Base-by-base conservation (phyloP, 2,888 invertebrate species). In the Hipparchia sbordonii region DNA sequence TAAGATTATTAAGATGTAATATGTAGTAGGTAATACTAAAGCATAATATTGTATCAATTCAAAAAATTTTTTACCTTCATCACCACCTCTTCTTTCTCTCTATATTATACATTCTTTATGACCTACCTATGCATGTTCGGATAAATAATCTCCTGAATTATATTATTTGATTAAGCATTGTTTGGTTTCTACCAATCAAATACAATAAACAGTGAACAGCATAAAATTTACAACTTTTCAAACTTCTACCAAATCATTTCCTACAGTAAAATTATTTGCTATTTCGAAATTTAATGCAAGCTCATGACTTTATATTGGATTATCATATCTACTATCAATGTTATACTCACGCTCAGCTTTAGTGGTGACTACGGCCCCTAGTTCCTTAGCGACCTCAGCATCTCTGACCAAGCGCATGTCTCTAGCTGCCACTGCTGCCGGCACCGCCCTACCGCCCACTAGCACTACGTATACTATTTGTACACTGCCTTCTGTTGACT, bases 361-460 rank as follows among this genome's bases (percentile, higher is more conserved):
- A 78, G 97, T 96, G 67, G 96, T 95, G 66, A 97, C 95, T 0
- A 96, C 95, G 74, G 96, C 96, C 6, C 97, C 97, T 68, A 98
- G 90, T 77, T 97, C 96, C 45, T 94, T 91, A 0, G 95, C 95
- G 0, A 97, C 97, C 87, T 98, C 97, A 54, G 95, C 95, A 71
- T 97, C 96, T 6, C 96, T 95, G 4, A 98, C 95, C n/a, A 97
- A 91, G 72, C 95, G 94, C 97, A 98, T 97, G 82, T 97, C 98
- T 75, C 96, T 95, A 2, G 97, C 97, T 0, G 98, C 98, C 2
- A 96, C 96, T 2, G 95, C 95, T 0, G 97, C 97, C 23, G 97
- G 95, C 0, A 98, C 97, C 0, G 97, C 97, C 78, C 96, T 95
- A 0, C 97, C 97, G 54, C 96, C 96, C 0, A 97, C 96, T 76